Conservation (phyloP, 2,888 invertebrate species). For the Pseudococcus viburni region DNA sequence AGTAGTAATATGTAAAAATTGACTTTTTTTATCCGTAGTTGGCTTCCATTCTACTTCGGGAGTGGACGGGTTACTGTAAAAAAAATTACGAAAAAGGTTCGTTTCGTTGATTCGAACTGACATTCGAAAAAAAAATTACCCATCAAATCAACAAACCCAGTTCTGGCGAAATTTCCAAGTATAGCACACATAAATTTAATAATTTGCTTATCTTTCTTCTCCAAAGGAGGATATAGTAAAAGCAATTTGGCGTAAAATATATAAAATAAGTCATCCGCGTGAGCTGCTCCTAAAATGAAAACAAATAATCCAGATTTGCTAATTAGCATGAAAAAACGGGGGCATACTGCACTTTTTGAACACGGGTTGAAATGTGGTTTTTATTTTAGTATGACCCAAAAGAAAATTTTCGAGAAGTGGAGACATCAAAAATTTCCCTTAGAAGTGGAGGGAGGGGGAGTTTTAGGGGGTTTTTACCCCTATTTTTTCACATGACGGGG, state of each 20-base stretch:
- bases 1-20: background rate
- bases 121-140: background rate
- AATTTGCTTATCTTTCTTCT: slow-evolving; percentile 85
- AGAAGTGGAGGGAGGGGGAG: too few species aligned
- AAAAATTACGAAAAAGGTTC: background rate
- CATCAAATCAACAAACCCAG: slow-evolving; percentile 78
- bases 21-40: background rate
- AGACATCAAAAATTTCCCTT: too few species aligned
- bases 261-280: slow-evolving; percentile 94
- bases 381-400: too few species aligned
- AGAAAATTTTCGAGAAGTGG: too few species aligned
- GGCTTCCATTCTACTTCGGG: background rate
- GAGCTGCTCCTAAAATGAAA: slow-evolving; percentile 84
- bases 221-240: slow-evolving; percentile 82
- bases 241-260: slow-evolving; percentile 95
- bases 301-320: background rate
- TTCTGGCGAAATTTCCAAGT: slow-evolving; percentile 96
- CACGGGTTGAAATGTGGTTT: too few species aligned
- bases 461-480: too few species aligned
- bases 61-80: background rate
- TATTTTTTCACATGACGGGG: too few species aligned
- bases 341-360: too few species aligned
- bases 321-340: too few species aligned
- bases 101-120: background rate
- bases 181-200: slow-evolving; percentile 92